A percentile compares a stretch with the other conserved stretches of the same genome.
Conservation (phyloP, 2,888 invertebrate genomes). For the Tetrapedia diversipes region DNA sequence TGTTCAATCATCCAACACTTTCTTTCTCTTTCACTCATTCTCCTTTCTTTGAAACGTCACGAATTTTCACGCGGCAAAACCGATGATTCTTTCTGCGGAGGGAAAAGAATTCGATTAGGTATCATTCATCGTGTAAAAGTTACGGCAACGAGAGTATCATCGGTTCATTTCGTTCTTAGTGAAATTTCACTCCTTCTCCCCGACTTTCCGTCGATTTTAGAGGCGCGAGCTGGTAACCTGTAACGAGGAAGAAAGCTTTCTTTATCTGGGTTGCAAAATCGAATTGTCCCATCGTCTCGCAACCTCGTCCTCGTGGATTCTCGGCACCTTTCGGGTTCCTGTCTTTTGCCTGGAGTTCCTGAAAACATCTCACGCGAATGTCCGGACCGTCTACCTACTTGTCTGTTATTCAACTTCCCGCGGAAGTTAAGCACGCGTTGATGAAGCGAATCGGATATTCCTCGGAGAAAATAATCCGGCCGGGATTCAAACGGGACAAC, state of each 20-base stretch:
- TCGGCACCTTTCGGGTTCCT: constrained; percentile 19
- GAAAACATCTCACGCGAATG: constrained; percentile 62
- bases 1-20: neutral
- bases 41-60: constrained; percentile 6
- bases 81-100: constrained; percentile 25
- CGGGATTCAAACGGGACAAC: neutral
- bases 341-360: constrained; percentile 32
- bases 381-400: constrained; percentile 31
- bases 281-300: constrained; percentile 55
- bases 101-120: constrained; percentile 59
- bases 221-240: constrained; percentile 51
- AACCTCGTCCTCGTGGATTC: constrained; percentile 25
- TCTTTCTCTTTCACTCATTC: neutral
- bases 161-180: constrained; percentile 43
- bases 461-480: constrained; percentile 33
- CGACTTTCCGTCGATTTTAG: constrained; percentile 15
- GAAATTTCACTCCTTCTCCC: constrained; percentile 37
- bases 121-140: constrained; percentile 55
- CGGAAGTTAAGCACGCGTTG: constrained; percentile 60
- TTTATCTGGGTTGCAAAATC: constrained; percentile 68
- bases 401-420: constrained; percentile 47
- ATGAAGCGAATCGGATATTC: constrained; percentile 62
- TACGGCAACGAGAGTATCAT: constrained; percentile 41
- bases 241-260: constrained; percentile 70
- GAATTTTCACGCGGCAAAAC: constrained; percentile 30